Percentiles rank a stretch among this genome's conserved stretches.
These are phyloP conservation scores for Rhodophaea formosa DNA, from an alignment of 2,888 invertebrate genomes.

Conservation along the genomic window DNA sequence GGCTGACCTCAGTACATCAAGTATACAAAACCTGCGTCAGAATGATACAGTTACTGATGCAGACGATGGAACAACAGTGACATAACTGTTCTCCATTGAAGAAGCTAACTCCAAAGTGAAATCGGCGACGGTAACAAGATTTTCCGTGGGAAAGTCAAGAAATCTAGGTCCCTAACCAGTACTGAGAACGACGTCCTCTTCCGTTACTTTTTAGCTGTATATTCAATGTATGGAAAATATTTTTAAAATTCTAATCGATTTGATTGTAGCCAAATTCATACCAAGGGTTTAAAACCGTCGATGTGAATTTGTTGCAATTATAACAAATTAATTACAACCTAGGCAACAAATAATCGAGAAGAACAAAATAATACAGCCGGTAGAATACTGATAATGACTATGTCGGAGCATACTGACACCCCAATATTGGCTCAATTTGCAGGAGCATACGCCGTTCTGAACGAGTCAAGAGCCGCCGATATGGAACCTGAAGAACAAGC, in stretches of 20 bases:
- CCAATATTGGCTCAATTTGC: slow-evolving; percentile 31
- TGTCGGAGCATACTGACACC: slow-evolving; percentile 11
- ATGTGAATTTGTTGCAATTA: slow-evolving; percentile 16
- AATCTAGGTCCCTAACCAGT: slow-evolving; percentile 13
- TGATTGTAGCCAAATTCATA: slow-evolving; percentile 11
- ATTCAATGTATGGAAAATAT: not conserved
- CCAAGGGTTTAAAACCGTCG: slow-evolving; percentile 17
- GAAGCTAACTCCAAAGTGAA: slow-evolving; percentile 2
- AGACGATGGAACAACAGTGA: not conserved
- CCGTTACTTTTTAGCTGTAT: not conserved
- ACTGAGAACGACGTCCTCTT: not conserved
- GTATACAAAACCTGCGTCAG: not conserved
- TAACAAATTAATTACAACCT: slow-evolving; percentile 21
- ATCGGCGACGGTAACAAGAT: slow-evolving; percentile 1
- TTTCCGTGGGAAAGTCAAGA: slow-evolving; percentile 16
- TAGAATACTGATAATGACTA: slow-evolving; percentile 46
- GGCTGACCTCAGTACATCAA: not conserved
- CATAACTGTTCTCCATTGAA: not conserved
- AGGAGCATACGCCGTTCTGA: slow-evolving; percentile 49
- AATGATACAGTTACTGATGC: not conserved
- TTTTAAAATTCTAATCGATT: not conserved
- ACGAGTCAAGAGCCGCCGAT: slow-evolving; percentile 44
- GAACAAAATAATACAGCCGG: slow-evolving; percentile 21
- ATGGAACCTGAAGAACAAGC: slow-evolving; percentile 45
- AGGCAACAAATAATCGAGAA: slow-evolving; percentile 26